Percentiles rank a stretch among this genome's conserved stretches.
These are phyloP conservation scores for Pangasius larnaudii DNA, from an alignment of 2,797 vertebrate genomes.

Conservation along the genomic window DNA sequence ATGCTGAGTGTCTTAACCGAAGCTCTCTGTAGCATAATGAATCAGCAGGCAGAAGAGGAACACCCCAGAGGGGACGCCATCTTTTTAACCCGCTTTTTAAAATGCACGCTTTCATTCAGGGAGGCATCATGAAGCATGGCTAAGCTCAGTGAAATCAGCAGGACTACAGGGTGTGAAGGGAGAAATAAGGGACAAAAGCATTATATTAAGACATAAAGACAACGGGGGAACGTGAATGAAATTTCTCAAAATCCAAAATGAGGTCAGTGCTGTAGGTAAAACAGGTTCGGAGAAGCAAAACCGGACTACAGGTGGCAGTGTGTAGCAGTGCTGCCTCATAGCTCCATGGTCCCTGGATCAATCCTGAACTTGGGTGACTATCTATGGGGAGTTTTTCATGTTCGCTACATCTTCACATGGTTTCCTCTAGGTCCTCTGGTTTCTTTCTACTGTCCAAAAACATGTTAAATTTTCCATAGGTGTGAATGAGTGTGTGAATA, in stretches of 20 bases:
- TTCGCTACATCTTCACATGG: neutral
- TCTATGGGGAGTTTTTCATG: neutral
- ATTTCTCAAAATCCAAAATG: constrained; percentile 9
- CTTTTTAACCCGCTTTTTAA: constrained; percentile 58
- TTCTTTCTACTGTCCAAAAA: neutral
- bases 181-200: constrained; percentile 32
- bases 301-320: neutral
- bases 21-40: constrained; percentile 57
- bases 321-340: neutral
- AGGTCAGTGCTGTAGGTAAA: neutral
- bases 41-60: constrained; percentile 39
- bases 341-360: neutral
- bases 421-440: neutral
- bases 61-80: constrained; percentile 43
- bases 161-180: constrained; percentile 22
- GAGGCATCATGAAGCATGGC: constrained; percentile 22
- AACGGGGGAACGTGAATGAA: neutral
- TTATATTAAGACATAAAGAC: constrained; percentile 19
- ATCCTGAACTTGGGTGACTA: neutral
- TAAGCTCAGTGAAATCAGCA: constrained; percentile 44
- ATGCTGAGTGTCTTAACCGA: constrained; percentile 48
- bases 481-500: neutral
- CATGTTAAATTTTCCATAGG: neutral
- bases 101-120: constrained; percentile 43
- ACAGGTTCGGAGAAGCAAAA: neutral